phyloP scores from a whole-genome alignment of 2,888 invertebrate genomes.

The Drosophila mimica region DNA sequence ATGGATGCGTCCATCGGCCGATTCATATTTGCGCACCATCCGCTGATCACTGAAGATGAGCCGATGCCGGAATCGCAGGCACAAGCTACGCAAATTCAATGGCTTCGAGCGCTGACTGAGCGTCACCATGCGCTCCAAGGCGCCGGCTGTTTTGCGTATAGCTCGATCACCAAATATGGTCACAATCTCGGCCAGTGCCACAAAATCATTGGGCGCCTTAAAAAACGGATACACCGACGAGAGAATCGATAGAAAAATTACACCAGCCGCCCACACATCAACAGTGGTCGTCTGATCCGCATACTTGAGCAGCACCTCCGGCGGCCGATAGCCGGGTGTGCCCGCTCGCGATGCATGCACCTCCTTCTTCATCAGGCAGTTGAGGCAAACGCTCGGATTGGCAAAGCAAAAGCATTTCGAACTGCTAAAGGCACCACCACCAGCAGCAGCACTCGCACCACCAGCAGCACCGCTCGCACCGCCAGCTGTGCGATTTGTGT shows the following conservation, averaged over 20 bases:
- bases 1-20: slow-evolving; percentile 74
- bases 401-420: slow-evolving; percentile 89
- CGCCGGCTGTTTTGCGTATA: slow-evolving; percentile 89
- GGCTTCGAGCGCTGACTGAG: slow-evolving; percentile 86
- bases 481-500: slow-evolving; percentile 75
- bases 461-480: slow-evolving; percentile 4
- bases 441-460: not conserved
- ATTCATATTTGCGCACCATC: slow-evolving; percentile 74
- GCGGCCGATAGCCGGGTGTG: slow-evolving; percentile 95
- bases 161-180: slow-evolving; percentile 91
- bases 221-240: slow-evolving; percentile 94
- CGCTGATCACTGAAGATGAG: slow-evolving; percentile 79
- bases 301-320: slow-evolving; percentile 93
- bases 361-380: slow-evolving; percentile 88
- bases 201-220: slow-evolving; percentile 91
- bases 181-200: slow-evolving; percentile 93
- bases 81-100: slow-evolving; percentile 85
- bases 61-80: slow-evolving; percentile 85
- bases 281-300: slow-evolving; percentile 93
- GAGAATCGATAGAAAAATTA: slow-evolving; percentile 92
- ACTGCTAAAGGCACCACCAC: slow-evolving; percentile 3
- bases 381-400: slow-evolving; percentile 88
- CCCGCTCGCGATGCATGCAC: slow-evolving; percentile 93
- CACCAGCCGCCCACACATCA: slow-evolving; percentile 95
- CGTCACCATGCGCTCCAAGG: slow-evolving; percentile 87